These are phyloP conservation scores for Tetramorium simillimum DNA, from an alignment of 1,140 invertebrate species.

Conservation along the genomic window DNA sequence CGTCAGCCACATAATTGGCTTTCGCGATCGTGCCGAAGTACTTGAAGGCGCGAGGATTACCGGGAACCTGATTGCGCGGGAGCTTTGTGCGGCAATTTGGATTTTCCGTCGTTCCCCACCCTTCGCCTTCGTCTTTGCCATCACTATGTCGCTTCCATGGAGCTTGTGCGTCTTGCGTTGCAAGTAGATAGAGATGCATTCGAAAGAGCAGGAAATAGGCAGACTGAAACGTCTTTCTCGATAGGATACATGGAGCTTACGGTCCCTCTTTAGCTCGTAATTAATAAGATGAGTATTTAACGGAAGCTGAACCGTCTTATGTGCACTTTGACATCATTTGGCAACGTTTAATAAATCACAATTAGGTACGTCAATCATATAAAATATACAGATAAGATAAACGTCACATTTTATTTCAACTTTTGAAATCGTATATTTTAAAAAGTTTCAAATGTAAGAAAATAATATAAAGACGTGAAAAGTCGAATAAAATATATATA, in stretches of 20 bases:
- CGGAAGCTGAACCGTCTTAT: not conserved
- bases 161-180: not conserved
- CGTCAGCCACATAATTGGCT: conserved; percentile 67
- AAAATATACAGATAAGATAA: not conserved
- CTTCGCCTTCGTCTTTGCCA: not conserved
- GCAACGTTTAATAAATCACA: not conserved
- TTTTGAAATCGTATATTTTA: not conserved
- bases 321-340: not conserved
- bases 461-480: not conserved
- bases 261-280: not conserved
- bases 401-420: not conserved
- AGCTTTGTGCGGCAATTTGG: conserved; percentile 71
- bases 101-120: conserved; percentile 49
- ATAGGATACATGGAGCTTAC: not conserved
- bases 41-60: conserved; percentile 67
- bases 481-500: not conserved
- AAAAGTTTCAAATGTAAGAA: not conserved
- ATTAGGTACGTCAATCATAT: not conserved
- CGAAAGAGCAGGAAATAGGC: not conserved
- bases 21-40: conserved; percentile 59
- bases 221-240: not conserved
- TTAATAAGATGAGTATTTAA: conserved; percentile 25
- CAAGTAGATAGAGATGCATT: not conserved
- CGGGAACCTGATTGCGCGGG: conserved; percentile 63
- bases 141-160: not conserved